Evolutionary conservation across 2,888 invertebrate species (phyloP).

Genomic region (Ormyrus thymus): DNA sequence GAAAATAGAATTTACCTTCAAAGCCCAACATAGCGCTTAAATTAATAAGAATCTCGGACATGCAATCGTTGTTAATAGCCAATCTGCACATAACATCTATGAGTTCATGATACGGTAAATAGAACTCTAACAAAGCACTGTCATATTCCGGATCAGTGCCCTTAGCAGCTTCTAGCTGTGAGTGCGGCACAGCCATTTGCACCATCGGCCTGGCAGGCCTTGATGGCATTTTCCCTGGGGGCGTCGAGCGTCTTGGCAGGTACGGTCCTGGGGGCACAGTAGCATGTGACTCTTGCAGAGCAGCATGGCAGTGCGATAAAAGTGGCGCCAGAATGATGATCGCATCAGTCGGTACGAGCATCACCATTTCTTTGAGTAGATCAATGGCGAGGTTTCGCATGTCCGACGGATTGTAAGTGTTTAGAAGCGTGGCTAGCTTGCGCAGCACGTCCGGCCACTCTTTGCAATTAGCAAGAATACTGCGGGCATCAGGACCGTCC

Average conservation of each 20-base stretch:
- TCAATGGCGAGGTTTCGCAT: constrained; percentile 87
- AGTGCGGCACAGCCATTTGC: constrained; percentile 89
- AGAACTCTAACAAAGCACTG: constrained; percentile 84
- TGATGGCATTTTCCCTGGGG: constrained; percentile 80
- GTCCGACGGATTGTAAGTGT: constrained; percentile 91
- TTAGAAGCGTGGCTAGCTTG: constrained; percentile 89
- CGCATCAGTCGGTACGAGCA: constrained; percentile 86
- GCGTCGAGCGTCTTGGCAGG: constrained; percentile 84
- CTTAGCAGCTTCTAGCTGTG: constrained; percentile 83
- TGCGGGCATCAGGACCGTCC: constrained; percentile 81
- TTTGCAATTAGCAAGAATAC: constrained; percentile 83
- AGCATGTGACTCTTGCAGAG: constrained; percentile 84
- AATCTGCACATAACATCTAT: constrained; percentile 91
- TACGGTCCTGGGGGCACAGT: constrained; percentile 85
- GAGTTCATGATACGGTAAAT: constrained; percentile 91
- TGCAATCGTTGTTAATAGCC: constrained; percentile 90
- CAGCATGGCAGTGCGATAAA: constrained; percentile 88
- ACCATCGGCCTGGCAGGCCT: constrained; percentile 88
- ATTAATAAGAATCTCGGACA: constrained; percentile 90
- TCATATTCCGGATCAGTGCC: constrained; percentile 88
- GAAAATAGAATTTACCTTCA: constrained; percentile 78
- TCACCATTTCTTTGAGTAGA: constrained; percentile 86
- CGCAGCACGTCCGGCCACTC: constrained; percentile 93
- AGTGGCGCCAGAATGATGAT: constrained; percentile 90
- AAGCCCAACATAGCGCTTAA: constrained; percentile 93